Base-by-base conservation (phyloP, 2,888 invertebrate species). In the Lamellibrachia columna region DNA sequence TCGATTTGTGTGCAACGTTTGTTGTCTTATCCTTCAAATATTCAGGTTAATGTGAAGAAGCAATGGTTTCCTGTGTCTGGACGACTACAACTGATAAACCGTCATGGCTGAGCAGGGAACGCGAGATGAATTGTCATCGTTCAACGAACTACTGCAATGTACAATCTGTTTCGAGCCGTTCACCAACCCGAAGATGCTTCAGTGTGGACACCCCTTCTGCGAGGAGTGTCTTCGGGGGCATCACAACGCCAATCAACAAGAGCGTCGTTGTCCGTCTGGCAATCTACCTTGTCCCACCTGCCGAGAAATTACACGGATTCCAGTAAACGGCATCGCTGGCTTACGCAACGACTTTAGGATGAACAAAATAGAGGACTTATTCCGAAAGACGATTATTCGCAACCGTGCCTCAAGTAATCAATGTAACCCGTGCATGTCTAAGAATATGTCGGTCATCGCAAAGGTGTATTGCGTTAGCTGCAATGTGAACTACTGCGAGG, bases 151-250 rank as follows among this genome's bases (percentile, higher is more conserved):
- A 0, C 94, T 94, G 7, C 94, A 94, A 52, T 94, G 94, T 91
- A 94, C 94, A 94, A 94, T 94, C 91, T 94, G 94, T 75, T 94
- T 94, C 92, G 94, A 94, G 53, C 40, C 93, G 7, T 94, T 93
- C 92, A 91, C 91, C 58, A 93, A 91, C 53, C 94, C 94, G 11
- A 94, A 94, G 91, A 94, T 94, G 94, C 93, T 94, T 90, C 91
- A 53, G 91, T 91, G 55, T 58, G 91, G 53, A 9, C 91, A 91
- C 55, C 52, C 91, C 15, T 91, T 91, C 91, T 93, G 93, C 75
- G 58, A 90, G 52, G 93, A 94, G 52, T 94, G 94, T 92, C 92
- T 94, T 3, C 92, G 92, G 52, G 94, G 93, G 3, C 94, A 94
- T 93, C 92, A 93, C 52, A 53, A 53, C 90, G 94, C 93, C n/a